Conservation (phyloP, 2,797 vertebrate genomes). For the Sebastes oblongus region DNA sequence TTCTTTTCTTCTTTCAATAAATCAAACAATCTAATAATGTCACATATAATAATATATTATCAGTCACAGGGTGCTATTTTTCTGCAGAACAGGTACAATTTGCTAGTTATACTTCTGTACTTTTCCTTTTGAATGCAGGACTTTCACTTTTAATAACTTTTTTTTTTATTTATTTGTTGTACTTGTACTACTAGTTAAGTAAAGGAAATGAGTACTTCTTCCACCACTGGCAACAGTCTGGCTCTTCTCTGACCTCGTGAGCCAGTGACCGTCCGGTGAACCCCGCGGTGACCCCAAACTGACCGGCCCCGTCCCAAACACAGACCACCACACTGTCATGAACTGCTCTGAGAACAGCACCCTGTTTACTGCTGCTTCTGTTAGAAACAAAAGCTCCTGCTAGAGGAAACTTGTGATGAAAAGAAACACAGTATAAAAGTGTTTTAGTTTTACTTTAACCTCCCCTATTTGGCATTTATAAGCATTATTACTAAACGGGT, state of each 20-base stretch:
- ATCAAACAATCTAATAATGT: not conserved
- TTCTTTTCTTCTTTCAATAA: not conserved
- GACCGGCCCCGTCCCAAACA: constrained; percentile 69
- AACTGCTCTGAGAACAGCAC: not conserved
- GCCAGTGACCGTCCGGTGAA: constrained; percentile 89
- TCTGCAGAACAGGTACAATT: not conserved
- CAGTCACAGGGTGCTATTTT: not conserved
- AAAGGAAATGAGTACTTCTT: not conserved
- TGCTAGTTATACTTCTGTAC: not conserved
- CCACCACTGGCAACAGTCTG: constrained; percentile 30
- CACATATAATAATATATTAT: not conserved
- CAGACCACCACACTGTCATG: constrained; percentile 62
- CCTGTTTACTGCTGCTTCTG: constrained; percentile 3
- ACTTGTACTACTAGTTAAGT: not conserved
- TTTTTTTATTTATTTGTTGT: not conserved
- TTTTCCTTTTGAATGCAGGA: not conserved
- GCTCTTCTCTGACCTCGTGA: constrained; percentile 77
- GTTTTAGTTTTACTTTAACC: not conserved
- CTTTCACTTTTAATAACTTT: not conserved
- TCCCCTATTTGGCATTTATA: not conserved
- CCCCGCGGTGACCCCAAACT: constrained; percentile 84
- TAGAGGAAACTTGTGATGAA: not conserved
- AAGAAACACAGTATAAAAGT: not conserved
- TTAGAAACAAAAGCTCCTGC: not conserved
- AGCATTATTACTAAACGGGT: not conserved